Evolutionary conservation across 2,888 invertebrate species (phyloP).

Genomic region (Parnassius apollo): DNA sequence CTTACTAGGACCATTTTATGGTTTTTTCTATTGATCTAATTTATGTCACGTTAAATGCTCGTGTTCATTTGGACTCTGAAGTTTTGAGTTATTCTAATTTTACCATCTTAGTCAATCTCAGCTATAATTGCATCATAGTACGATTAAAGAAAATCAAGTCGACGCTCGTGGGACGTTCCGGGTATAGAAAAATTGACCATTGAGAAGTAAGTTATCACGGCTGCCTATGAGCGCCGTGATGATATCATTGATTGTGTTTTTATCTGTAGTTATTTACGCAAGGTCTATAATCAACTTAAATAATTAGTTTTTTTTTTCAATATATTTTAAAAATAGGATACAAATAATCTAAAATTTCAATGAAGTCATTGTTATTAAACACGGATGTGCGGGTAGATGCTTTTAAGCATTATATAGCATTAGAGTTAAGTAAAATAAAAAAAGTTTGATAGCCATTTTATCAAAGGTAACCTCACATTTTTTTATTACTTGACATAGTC

Average conservation of each 20-base stretch:
- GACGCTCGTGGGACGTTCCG: conserved; percentile 45
- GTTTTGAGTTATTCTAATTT: no score
- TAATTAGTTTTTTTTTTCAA: conserved; percentile 16
- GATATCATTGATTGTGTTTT: conserved; percentile 67
- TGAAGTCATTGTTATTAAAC: background rate
- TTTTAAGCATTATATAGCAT: background rate
- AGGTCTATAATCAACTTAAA: conserved; percentile 14
- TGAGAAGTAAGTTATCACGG: conserved; percentile 66
- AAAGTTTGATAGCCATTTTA: background rate
- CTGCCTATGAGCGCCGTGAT: conserved; percentile 62
- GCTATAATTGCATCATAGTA: background rate
- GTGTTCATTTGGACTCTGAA: no score
- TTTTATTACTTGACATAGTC: background rate
- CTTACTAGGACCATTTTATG: no score
- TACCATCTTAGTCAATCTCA: no score
- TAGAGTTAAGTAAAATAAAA: background rate
- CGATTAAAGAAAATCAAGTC: conserved; percentile 1
- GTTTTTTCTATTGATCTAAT: no score
- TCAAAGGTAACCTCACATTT: background rate
- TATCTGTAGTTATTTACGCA: conserved; percentile 49
- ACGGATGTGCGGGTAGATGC: no score
- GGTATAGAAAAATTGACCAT: conserved; percentile 71
- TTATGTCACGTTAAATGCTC: no score
- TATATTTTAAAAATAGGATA: background rate
- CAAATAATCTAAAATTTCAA: background rate